Base-by-base conservation (phyloP, 2,113 vertebrate species). In the Ptilorrhoa leucosticta region DNA sequence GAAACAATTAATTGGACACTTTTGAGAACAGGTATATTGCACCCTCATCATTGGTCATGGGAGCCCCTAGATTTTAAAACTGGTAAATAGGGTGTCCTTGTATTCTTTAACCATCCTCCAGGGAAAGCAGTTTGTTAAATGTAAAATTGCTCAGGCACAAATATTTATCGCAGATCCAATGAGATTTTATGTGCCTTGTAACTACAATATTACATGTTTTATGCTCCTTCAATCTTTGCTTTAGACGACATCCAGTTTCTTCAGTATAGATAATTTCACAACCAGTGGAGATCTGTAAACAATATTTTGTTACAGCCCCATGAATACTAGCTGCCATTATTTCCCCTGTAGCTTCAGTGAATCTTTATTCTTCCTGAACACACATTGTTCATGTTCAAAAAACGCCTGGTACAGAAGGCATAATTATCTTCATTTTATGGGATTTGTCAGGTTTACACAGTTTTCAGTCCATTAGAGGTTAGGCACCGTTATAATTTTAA, bases 161-260 rank as follows among this genome's bases (percentile, higher is more conserved):
- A 94, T 98, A 96, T 95, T 97, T 98, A 97, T 95, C 93, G 97
- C 79, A 88, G 66, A 95, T 93, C 35, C 87, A 98, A 87, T 97
- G 97, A 97, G 81, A 94, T 94, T 98, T 97, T 97, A 97, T 97
- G 94, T 96, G 90, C 75, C 93, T 86, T 97, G 83, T 97, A 97
- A 97, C 87, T 95, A 90, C 42, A 96, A 57, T 94, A 87, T 93
- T 95, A 85, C 83, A 88, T 97, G 80, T 89, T 97, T 96, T 96
- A 97, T 96, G 88, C 48, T 94, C 85, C 60, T 90, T 96, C 83
- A 65, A 44, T 94, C 92, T 97, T 96, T 90, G 53, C 42, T 94
- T 54, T 45, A 77, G 60, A 96, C 90, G 86, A 83, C 63, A 95
- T 94, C 66, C 39, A 89, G 56, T 72, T 95, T 94, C 89, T 73